phyloP scores from a whole-genome alignment of 2,113 vertebrate species.

The Vireo altiloquus region DNA sequence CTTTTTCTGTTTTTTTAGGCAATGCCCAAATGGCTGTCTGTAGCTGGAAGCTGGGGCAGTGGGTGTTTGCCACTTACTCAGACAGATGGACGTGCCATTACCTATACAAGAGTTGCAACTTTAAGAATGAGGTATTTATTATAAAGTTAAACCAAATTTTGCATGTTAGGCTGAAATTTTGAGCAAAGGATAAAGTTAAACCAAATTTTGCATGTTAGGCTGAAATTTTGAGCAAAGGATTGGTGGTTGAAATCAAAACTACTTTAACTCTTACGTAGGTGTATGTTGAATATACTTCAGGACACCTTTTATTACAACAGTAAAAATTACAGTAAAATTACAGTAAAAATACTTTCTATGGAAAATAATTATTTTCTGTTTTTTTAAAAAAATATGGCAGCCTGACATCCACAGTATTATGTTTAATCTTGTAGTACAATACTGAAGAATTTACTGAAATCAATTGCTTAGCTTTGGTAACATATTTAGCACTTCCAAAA shows the following conservation, averaged over 20 bases:
- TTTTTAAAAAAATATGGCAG: too few relatives aligned
- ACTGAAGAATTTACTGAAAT: background rate
- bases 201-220: background rate
- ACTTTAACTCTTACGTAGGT: background rate
- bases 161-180: background rate
- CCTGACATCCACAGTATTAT: background rate
- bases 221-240: background rate
- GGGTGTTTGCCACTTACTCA: background rate
- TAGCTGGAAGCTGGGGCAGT: background rate
- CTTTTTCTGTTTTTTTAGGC: background rate
- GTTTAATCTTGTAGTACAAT: background rate
- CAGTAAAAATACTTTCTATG: background rate
- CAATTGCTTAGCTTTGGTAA: background rate
- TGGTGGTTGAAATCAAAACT: background rate
- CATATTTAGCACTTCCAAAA: background rate
- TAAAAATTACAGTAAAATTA: background rate
- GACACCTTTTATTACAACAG: background rate
- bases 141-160: background rate
- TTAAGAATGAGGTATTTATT: background rate
- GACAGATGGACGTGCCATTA: background rate
- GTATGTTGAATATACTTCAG: background rate
- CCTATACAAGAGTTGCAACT: background rate
- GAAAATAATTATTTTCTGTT: background rate
- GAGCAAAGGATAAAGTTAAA: background rate
- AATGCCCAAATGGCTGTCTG: background rate